phyloP scores from a whole-genome alignment of 2,797 vertebrate genomes.

The Caiman crocodilus region DNA sequence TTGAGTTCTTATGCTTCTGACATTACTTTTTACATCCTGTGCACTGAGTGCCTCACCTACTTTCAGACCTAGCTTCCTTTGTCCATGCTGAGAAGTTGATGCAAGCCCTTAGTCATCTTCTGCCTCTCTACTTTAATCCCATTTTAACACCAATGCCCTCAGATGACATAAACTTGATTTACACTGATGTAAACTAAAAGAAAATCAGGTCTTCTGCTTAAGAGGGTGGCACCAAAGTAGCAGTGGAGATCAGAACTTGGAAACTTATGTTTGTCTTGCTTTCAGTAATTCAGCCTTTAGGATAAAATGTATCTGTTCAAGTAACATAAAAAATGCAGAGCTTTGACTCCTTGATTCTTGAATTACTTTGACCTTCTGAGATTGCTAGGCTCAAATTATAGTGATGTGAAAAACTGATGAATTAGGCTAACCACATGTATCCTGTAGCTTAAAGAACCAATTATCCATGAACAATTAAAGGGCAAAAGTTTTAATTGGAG shows the following conservation, averaged over 20 bases:
- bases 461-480: slow-evolving; percentile 49
- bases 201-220: neutral
- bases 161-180: neutral
- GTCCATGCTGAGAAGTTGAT: too few relatives aligned
- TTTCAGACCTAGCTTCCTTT: too few relatives aligned
- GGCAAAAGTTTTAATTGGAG: slow-evolving; percentile 12
- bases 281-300: neutral
- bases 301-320: neutral
- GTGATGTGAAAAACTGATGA: slow-evolving; percentile 52
- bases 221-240: neutral
- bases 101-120: neutral
- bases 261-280: rapidly evolving
- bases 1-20: too few relatives aligned
- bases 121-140: neutral
- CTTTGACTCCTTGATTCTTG: rapidly evolving
- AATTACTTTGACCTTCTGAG: slow-evolving; percentile 22
- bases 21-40: too few relatives aligned
- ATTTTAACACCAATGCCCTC: too few relatives aligned
- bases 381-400: slow-evolving; percentile 24
- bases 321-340: neutral
- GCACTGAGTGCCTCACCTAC: too few relatives aligned
- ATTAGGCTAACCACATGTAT: neutral
- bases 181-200: neutral
- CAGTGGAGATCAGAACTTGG: rapidly evolving
- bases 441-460: slow-evolving; percentile 29